Evolutionary conservation across 1,140 invertebrate species (phyloP), one percentile per base, ranked within the genome.

Genomic region (Antheraea mylitta): DNA sequence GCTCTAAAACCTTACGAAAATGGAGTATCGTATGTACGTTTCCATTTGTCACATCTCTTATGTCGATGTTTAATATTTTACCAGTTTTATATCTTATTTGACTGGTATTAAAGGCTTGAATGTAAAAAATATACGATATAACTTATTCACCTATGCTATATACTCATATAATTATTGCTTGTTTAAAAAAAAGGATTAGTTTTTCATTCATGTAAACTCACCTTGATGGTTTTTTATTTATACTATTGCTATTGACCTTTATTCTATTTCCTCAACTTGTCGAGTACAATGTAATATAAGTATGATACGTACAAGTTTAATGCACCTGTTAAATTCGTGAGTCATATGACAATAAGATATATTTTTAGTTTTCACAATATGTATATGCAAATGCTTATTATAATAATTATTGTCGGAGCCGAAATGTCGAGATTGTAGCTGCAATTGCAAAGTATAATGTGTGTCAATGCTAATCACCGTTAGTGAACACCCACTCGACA

Each of bases 391-490:
- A 73, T 59, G 64, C 66, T 77, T 66, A 77, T 78, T 76, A 74
- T 77, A 76, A 74, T 77, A 75, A 77, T 81, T 83, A 68, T 74
- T 71, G 70, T 75, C 63, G 19, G 19, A 75, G 70, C 66, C 72
- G 67, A 79, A 81, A 76, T 74, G 70, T 60, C 68, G 70, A 80
- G 78, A 83, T 82, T 80, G 78, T 78, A 69, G 69, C 64, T 81
- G 78, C 75, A 79, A 79, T 80, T 78, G 73, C 74, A 69, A 73
- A 75, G 71, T 74, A 81, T 67, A 67, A 79, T 89, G 79, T 87
- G 70, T 87, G 85, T 89, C 87, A 89, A 86, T 87, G 87, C 79
- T 87, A 85, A 82, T 80, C 79, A 76, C 64, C 68, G 73, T 36
- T 73, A 62, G 73, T 77, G 73, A 73, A 80, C 81, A 78, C 85